Conservation (phyloP, 1,140 invertebrate species). For the Acyrthosiphon pisum region DNA sequence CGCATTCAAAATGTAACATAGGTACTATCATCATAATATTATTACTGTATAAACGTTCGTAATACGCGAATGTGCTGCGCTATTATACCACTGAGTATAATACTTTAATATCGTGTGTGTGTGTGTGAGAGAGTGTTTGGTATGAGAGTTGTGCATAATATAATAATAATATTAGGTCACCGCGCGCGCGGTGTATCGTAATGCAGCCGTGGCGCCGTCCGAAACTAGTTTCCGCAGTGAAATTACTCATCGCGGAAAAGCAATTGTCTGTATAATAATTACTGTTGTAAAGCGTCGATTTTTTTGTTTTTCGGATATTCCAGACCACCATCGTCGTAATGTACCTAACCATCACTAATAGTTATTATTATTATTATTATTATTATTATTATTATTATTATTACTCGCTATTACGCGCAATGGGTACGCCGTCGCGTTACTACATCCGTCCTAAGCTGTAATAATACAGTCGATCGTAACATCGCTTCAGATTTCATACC, state of each 20-base stretch:
- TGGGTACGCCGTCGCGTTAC: background rate
- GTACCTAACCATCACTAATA: background rate
- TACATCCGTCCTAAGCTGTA: background rate
- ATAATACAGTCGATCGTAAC: background rate
- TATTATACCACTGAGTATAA: background rate
- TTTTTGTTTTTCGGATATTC: background rate
- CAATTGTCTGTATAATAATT: too few species aligned
- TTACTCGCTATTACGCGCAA: background rate
- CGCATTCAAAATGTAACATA: background rate
- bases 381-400: background rate
- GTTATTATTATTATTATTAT: too few species aligned
- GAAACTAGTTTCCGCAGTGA: background rate
- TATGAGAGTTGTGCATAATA: background rate
- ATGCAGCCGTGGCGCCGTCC: background rate
- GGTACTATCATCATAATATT: background rate
- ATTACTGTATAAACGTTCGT: background rate
- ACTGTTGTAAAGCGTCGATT: background rate
- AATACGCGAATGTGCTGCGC: background rate
- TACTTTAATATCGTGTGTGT: background rate
- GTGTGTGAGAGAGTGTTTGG: background rate
- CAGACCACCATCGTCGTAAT: background rate
- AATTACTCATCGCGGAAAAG: background rate
- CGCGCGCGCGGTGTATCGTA: background rate
- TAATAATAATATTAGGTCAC: background rate
- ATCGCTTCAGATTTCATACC: too few species aligned